A percentile compares a stretch with the other conserved stretches of the same genome.
Conservation (phyloP, 2,113 vertebrate genomes). For the Trogon surrucura region DNA sequence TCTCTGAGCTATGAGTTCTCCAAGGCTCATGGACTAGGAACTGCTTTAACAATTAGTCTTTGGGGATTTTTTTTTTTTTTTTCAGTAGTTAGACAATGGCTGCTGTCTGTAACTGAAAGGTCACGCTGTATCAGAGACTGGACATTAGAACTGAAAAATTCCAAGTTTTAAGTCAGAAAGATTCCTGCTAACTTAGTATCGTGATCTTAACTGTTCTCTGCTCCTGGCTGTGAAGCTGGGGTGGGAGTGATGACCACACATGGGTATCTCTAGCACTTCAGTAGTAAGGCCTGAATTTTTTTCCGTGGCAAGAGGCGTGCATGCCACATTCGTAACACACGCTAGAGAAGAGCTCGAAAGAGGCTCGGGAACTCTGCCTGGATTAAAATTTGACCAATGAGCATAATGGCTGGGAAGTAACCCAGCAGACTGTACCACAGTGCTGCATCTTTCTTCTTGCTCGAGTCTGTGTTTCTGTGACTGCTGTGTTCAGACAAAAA, state of each 20-base stretch:
- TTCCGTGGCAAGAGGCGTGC: neutral
- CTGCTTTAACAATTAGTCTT: constrained; percentile 75
- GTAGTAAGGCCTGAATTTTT: neutral
- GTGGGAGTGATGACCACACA: neutral
- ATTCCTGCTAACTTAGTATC: neutral
- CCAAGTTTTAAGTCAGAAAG: neutral
- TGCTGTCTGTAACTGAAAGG: constrained; percentile 40
- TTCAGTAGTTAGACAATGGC: constrained; percentile 64
- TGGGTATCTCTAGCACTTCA: neutral
- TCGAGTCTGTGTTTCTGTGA: neutral
- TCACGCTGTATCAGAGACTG: constrained; percentile 28
- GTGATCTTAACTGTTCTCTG: neutral
- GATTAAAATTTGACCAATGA: neutral
- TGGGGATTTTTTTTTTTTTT: constrained; percentile 29
- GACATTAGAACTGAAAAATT: constrained; percentile 10
- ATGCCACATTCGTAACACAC: neutral
- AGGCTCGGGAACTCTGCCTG: neutral
- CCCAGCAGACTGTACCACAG: neutral
- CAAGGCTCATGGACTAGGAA: constrained; percentile 66
- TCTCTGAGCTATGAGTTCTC: constrained; percentile 75
- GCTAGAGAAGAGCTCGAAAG: neutral
- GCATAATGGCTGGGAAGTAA: neutral
- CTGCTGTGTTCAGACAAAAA: neutral
- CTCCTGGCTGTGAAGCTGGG: neutral
- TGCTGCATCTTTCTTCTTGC: neutral